Conservation (phyloP, 2,888 invertebrate species). For the Caenorhabditis sp. region DNA sequence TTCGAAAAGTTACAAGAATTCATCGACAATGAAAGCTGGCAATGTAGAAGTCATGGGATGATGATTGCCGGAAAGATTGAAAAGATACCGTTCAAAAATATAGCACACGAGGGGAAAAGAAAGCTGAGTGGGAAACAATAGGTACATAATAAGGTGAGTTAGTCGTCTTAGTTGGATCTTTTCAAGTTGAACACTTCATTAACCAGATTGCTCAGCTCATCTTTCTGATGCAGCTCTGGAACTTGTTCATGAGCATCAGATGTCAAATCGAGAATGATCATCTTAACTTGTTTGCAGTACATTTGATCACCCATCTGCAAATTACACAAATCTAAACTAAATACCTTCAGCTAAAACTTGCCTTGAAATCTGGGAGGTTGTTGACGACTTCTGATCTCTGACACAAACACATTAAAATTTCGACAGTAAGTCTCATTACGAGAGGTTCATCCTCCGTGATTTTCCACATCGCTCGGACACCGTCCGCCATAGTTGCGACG, state of each 20-base stretch:
- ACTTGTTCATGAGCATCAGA: constrained; percentile 53
- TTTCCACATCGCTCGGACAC: constrained; percentile 29
- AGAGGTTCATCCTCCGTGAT: constrained; percentile 44
- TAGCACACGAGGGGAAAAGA: constrained; percentile 43
- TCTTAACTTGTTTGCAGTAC: constrained; percentile 54
- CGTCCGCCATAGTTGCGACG: constrained; percentile 40
- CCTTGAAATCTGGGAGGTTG: constrained; percentile 43
- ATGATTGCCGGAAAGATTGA: constrained; percentile 3
- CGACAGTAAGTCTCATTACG: constrained; percentile 46
- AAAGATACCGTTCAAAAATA: constrained; percentile 47
- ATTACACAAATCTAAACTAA: neutral
- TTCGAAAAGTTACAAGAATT: neutral
- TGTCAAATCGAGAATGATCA: constrained; percentile 56
- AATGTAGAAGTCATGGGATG: constrained; percentile 26
- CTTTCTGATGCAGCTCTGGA: constrained; percentile 32
- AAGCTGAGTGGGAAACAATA: neutral
- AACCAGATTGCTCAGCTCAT: constrained; percentile 49
- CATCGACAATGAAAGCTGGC: neutral
- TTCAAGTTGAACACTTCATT: constrained; percentile 53
- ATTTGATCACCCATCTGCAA: constrained; percentile 57
- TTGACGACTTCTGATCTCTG: constrained; percentile 34
- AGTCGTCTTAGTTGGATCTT: neutral
- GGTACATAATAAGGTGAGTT: constrained; percentile 19
- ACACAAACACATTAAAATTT: constrained; percentile 52
- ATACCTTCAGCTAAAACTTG: neutral